Evolutionary conservation across 2,797 vertebrate genomes (phyloP).

Genomic region (Cossypha heuglini): DNA sequence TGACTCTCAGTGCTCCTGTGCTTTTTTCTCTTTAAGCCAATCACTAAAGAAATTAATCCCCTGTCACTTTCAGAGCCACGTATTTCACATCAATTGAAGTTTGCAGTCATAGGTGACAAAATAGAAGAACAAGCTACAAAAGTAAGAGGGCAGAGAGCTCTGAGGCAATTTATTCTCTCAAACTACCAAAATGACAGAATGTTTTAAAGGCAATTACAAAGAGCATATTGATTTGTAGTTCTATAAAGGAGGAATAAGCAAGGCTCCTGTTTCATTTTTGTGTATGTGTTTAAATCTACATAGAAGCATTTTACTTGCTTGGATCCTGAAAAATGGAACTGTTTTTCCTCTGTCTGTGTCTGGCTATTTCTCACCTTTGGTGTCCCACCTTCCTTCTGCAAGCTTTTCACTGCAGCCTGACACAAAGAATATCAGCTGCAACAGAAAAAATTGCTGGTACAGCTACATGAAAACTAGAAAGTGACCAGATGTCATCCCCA

Average conservation of each 20-base stretch:
- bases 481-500: background rate
- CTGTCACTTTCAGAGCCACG: background rate
- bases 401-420: background rate
- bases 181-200: background rate
- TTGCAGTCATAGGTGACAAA: background rate
- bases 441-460: background rate
- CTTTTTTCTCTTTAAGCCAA: background rate
- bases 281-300: background rate
- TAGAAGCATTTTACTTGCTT: background rate
- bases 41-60: conserved; percentile 1
- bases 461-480: background rate
- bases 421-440: background rate
- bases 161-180: conserved; percentile 7
- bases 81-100: background rate
- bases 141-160: background rate
- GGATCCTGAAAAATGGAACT: background rate
- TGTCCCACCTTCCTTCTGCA: background rate
- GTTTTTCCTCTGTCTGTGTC: background rate
- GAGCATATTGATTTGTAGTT: background rate
- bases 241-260: background rate
- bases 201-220: background rate
- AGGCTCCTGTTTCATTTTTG: background rate
- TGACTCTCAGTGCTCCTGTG: background rate
- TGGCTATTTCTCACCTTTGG: background rate
- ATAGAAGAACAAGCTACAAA: background rate